A percentile compares a stretch with the other conserved stretches of the same genome.
These are phyloP conservation scores for Eupeodes corollae DNA, from an alignment of 1,140 invertebrate genomes.

Conservation along the genomic window DNA sequence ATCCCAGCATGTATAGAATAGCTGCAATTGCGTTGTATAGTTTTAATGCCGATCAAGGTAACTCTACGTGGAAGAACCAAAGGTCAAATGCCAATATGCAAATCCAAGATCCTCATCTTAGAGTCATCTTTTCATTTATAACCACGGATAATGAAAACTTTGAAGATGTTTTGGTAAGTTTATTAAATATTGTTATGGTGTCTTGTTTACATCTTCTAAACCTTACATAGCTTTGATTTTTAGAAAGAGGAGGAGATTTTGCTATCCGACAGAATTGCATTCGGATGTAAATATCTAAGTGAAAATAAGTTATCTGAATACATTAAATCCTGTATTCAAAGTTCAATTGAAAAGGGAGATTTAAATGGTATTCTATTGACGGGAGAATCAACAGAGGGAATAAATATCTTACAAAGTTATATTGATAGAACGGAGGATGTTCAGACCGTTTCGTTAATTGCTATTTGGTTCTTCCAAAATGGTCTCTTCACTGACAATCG, in stretches of 20 bases:
- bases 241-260: conserved; percentile 69
- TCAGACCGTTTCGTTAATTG: conserved; percentile 77
- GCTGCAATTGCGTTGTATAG: conserved; percentile 87
- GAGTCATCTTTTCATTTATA: conserved; percentile 85
- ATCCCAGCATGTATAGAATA: conserved; percentile 43
- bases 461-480: conserved; percentile 56
- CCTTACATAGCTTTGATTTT: conserved; percentile 28
- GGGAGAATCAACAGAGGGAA: conserved; percentile 58
- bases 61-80: conserved; percentile 70
- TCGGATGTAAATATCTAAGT: conserved; percentile 80
- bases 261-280: conserved; percentile 83
- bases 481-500: conserved; percentile 52
- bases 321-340: conserved; percentile 55
- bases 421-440: conserved; percentile 85
- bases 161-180: conserved; percentile 65
- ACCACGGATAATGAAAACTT: conserved; percentile 69
- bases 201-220: conserved; percentile 3
- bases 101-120: conserved; percentile 77
- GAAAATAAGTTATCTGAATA: conserved; percentile 71
- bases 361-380: conserved; percentile 78
- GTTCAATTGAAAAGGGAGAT: conserved; percentile 64
- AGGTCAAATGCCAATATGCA: conserved; percentile 58
- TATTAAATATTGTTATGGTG: conserved; percentile 7
- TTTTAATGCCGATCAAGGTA: conserved; percentile 66
- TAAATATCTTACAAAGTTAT: conserved; percentile 77